Base-by-base conservation (phyloP, 2,888 invertebrate genomes). In the Volucella bombylans region DNA sequence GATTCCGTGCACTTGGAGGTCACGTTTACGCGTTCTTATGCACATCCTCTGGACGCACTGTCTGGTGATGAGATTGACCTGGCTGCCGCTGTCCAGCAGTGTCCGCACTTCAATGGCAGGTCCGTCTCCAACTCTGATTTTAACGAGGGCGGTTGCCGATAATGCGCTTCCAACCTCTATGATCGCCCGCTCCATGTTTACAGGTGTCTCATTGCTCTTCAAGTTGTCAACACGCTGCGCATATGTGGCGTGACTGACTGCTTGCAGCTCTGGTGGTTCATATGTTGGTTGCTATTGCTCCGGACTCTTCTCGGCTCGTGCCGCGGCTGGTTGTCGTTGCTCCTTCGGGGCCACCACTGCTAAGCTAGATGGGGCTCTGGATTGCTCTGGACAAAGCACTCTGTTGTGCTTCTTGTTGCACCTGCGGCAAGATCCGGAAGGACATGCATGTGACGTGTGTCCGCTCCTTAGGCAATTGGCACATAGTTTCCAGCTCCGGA, bases 361-460 rank as follows among this genome's bases (percentile, higher is more conserved):
- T 12, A 45, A 9, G 1, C 47, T 2, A 2, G n/a, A 8, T 47
- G 47, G 14, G 10, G 38, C 8, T 1, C 1, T 4, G 0, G 9
- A 3, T 4, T 54, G 54, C 54, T 67, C 67, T 52, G 54, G 23
- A 31, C 67, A 67, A n/a, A 67, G 43, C 10, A 54, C 31, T 1
- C 67, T 41, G n/a, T 65, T 65, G 18, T 65, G 52, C 9, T 65
- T 65, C 12, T 8, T 52, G 41, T 65, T 23, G 52, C 52, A 67
- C 11, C 43, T 52, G 3, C 54, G 54, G 11, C 52, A 65, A 1
- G 52, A 18, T 41, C 65, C 65, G 10, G n/a, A 8, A 4, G 18
- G 38, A 11, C 62, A 49, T 4, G 1, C 3, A 11, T 49, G 62
- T 1, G 38, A n/a, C 4, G 12, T 0, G 14, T 62, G 64, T 1